Evolutionary conservation across 2,113 vertebrate species (phyloP), one percentile per base, ranked within the genome.

Genomic region (Murina feae): DNA sequence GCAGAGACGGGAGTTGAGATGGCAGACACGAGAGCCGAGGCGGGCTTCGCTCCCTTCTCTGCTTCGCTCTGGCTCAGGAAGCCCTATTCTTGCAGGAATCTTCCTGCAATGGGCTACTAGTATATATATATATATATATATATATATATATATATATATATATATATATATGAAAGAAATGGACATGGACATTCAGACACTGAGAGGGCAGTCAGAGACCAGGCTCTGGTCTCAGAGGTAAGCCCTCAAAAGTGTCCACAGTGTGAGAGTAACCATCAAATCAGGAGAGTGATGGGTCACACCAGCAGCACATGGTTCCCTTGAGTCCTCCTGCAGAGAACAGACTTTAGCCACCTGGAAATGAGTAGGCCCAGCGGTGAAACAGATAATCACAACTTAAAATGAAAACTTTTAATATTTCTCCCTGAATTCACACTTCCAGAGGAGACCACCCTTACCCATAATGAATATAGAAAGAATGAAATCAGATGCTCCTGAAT

Each of bases 371-470:
- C 2, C 47, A 65, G 55, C 18, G 28, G 28, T 53, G 55, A 63
- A 37, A 72, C 9, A n/a, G 84, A 82, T 23, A 74, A n/a, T 37
- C 39, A n/a, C 53, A 47, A 12, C 35, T 78, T 68, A 66, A 90
- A 49, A 60, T 35, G 42, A 65, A 80, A 85, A 58, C 14, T 65
- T 47, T 1, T 13, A 37, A 13, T 63, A 69, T 21, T 69, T 63
- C 53, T 87, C 25, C 37, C 32, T 25, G 53, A 25, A 80, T 55
- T 49, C 65, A 74, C 4, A 32, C 13, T 37, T 44, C 17, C 20
- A 53, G 16, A 69, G 74, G 80, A 89, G 92, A 53, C 28, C 25
- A 17, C 28, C 63, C 65, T n/a, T 71, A 37, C 69, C 71, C 74
- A 30, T 0, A 44, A 51, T 2, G n/a, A 79, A 83, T n/a, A 17